These are phyloP conservation scores for Microcebus murinus DNA, from an alignment of 2,113 vertebrate species.

Conservation along the genomic window DNA sequence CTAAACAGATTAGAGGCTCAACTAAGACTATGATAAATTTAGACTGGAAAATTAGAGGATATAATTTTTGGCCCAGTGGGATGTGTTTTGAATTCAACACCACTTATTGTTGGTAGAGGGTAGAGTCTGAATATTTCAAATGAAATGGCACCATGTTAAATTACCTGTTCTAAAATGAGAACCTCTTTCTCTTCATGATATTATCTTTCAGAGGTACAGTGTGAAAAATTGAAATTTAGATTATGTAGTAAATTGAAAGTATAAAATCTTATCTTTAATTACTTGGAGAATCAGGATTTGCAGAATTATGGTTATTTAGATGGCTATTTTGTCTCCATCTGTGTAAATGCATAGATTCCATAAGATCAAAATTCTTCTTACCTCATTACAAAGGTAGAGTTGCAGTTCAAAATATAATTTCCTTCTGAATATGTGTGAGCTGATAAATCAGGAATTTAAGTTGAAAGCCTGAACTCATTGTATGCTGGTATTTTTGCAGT, in stretches of 20 bases:
- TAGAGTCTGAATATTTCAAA: slow-evolving; percentile 62
- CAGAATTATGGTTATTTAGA: slow-evolving; percentile 26
- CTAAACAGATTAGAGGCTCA: slow-evolving; percentile 58
- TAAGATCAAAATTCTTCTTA: slow-evolving; percentile 27
- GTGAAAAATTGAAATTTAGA: slow-evolving; percentile 54
- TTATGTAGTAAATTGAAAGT: slow-evolving; percentile 35
- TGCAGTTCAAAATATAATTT: slow-evolving; percentile 48
- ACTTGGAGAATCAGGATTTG: slow-evolving; percentile 19
- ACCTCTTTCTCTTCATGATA: background rate
- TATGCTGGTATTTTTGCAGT: background rate
- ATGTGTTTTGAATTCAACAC: slow-evolving; percentile 62
- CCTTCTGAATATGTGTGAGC: background rate
- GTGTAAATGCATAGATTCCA: background rate
- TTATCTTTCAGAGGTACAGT: background rate
- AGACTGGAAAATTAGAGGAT: slow-evolving; percentile 62
- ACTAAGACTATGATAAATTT: slow-evolving; percentile 57
- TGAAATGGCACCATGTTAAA: slow-evolving; percentile 55
- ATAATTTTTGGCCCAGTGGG: slow-evolving; percentile 52
- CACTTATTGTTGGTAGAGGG: slow-evolving; percentile 58
- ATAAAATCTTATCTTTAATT: slow-evolving; percentile 57
- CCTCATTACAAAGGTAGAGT: background rate
- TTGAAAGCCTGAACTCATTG: background rate
- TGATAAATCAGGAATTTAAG: background rate
- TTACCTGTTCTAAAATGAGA: slow-evolving; percentile 46
- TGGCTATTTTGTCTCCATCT: slow-evolving; percentile 16